A percentile compares a stretch with the other conserved stretches of the same genome.
phyloP scores from a whole-genome alignment of 2,888 invertebrate species.

The Bombyx huttoni region DNA sequence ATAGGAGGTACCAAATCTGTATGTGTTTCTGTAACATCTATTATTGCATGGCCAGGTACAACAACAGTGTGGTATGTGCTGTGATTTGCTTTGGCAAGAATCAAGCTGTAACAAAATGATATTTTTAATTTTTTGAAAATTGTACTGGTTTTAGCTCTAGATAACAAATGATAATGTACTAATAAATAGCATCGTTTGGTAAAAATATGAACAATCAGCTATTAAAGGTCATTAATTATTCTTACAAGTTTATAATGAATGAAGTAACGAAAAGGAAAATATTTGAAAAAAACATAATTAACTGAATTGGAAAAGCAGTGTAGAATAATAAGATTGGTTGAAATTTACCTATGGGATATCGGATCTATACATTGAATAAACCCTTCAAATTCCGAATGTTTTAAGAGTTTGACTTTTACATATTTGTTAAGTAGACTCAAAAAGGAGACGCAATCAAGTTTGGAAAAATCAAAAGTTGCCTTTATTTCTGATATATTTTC shows the following conservation, averaged over 20 bases:
- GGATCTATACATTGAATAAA: conserved; percentile 53
- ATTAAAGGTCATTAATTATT: not conserved
- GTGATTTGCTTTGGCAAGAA: conserved; percentile 31
- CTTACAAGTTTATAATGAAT: no score
- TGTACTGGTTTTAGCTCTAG: no score
- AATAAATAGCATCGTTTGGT: no score
- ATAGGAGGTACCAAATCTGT: conserved; percentile 13
- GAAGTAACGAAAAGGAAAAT: no score
- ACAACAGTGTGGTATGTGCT: conserved; percentile 28
- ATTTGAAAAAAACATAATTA: not conserved
- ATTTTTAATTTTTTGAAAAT: not conserved
- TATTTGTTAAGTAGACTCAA: conserved; percentile 33
- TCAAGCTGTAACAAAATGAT: conserved; percentile 36
- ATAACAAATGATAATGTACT: no score
- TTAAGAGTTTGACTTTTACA: conserved; percentile 34
- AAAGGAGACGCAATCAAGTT: not conserved
- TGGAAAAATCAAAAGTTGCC: not conserved
- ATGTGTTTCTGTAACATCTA: conserved; percentile 22
- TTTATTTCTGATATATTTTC: not conserved
- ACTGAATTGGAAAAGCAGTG: not conserved
- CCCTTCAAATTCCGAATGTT: conserved; percentile 29
- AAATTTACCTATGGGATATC: conserved; percentile 37
- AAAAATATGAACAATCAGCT: not conserved
- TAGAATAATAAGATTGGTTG: not conserved
- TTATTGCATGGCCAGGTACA: conserved; percentile 48